Conservation (phyloP, 2,888 invertebrate genomes). For the Exocentrus adspersus region DNA sequence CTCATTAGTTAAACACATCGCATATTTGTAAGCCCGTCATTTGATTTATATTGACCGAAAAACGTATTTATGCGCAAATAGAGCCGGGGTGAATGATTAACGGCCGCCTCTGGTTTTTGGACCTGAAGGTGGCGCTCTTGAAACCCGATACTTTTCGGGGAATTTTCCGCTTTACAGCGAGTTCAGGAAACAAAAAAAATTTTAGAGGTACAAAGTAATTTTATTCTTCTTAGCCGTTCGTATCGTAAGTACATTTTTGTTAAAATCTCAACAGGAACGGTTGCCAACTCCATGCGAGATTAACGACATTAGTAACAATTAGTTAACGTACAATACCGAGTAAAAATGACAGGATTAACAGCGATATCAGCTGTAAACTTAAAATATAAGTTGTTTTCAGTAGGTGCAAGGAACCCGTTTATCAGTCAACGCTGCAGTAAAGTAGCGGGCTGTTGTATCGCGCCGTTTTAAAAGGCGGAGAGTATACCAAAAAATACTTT, state of each 20-base stretch:
- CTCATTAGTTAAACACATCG: conserved; percentile 54
- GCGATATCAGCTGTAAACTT: conserved; percentile 14
- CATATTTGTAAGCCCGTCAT: conserved; percentile 50
- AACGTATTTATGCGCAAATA: conserved; percentile 47
- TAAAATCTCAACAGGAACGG: not conserved
- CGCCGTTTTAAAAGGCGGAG: not conserved
- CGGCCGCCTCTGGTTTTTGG: too few species aligned
- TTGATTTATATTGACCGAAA: conserved; percentile 53
- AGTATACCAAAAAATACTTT: too few species aligned
- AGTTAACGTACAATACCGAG: not conserved
- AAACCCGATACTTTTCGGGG: not conserved
- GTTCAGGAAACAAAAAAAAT: too few species aligned
- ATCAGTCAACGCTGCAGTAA: conserved; percentile 5
- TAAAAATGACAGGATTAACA: conserved; percentile 17
- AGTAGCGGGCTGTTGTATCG: conserved; percentile 4
- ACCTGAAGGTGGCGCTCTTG: not conserved
- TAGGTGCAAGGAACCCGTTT: conserved; percentile 12
- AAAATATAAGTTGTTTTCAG: not conserved
- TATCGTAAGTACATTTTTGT: too few species aligned
- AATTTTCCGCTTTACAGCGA: too few species aligned
- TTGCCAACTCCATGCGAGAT: not conserved
- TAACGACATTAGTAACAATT: conserved; percentile 3
- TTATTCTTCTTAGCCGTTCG: too few species aligned
- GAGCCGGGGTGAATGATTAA: conserved; percentile 45
- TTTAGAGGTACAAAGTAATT: too few species aligned